Evolutionary conservation across 2,797 vertebrate genomes (phyloP).

Genomic region (Alcedo atthis): DNA sequence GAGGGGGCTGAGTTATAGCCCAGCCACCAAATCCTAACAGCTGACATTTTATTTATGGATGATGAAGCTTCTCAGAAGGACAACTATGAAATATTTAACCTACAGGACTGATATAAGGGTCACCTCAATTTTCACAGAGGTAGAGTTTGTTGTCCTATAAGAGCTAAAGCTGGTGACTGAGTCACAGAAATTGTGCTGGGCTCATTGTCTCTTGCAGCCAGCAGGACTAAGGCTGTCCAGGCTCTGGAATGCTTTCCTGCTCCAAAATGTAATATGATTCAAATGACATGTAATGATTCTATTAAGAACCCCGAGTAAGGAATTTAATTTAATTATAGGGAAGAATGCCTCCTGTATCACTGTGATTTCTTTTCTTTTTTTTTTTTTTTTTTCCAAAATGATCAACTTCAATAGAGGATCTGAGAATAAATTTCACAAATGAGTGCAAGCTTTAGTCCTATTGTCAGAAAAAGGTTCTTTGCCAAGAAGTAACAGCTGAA

Average conservation of each 20-base stretch:
- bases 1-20: neutral
- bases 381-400: neutral
- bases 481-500: neutral
- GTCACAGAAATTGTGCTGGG: neutral
- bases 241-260: neutral
- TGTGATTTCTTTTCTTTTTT: neutral
- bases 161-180: neutral
- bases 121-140: neutral
- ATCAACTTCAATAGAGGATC: neutral
- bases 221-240: neutral
- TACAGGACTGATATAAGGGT: neutral
- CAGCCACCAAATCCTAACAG: neutral
- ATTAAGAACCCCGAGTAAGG: neutral
- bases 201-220: neutral
- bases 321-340: neutral
- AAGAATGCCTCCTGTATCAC: neutral
- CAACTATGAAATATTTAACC: conserved; percentile 1
- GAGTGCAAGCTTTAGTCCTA: neutral
- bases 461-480: neutral
- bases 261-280: neutral
- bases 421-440: conserved; percentile 3
- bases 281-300: neutral
- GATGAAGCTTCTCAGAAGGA: neutral
- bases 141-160: neutral
- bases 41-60: conserved; percentile 10